A percentile compares a stretch with the other conserved stretches of the same genome.
Conservation (phyloP, 2,797 vertebrate species). For the Pantherophis alleghaniensis region DNA sequence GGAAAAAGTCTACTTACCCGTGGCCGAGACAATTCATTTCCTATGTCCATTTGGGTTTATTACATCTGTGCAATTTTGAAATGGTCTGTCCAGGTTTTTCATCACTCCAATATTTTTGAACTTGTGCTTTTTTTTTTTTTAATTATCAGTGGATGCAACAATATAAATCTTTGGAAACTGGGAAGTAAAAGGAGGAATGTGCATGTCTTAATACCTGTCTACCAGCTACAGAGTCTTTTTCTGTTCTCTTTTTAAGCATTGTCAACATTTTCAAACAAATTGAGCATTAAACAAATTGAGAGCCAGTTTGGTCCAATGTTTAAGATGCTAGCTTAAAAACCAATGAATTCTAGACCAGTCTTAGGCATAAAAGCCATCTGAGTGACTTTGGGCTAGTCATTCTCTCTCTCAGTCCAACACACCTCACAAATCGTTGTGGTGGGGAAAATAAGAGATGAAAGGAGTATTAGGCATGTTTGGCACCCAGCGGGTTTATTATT, state of each 20-base stretch:
- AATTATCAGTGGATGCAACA: slow-evolving; percentile 24
- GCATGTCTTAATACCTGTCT: slow-evolving; percentile 23
- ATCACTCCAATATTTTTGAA: neutral
- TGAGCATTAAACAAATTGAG: neutral
- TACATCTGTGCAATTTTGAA: slow-evolving; percentile 1
- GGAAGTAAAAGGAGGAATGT: slow-evolving; percentile 6
- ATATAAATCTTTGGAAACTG: slow-evolving; percentile 12
- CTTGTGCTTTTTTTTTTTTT: neutral
- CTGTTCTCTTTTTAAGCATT: neutral
- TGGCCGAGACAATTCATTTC: neutral
- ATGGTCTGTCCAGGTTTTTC: neutral
- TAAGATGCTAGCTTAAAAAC: no score
- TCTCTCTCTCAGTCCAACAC: no score
- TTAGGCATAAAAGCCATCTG: no score
- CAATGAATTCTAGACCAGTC: no score
- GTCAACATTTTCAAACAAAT: neutral
- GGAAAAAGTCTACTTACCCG: neutral
- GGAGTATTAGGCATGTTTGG: no score
- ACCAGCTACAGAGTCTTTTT: neutral
- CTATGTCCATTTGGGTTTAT: neutral
- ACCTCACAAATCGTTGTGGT: no score
- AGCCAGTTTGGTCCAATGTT: no score
- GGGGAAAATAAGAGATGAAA: no score
- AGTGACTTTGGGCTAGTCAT: no score
- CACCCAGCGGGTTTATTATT: no score